A percentile compares a stretch with the other conserved stretches of the same genome.
phyloP scores from a whole-genome alignment of 1,140 invertebrate species.

The Eriosoma lanigerum region DNA sequence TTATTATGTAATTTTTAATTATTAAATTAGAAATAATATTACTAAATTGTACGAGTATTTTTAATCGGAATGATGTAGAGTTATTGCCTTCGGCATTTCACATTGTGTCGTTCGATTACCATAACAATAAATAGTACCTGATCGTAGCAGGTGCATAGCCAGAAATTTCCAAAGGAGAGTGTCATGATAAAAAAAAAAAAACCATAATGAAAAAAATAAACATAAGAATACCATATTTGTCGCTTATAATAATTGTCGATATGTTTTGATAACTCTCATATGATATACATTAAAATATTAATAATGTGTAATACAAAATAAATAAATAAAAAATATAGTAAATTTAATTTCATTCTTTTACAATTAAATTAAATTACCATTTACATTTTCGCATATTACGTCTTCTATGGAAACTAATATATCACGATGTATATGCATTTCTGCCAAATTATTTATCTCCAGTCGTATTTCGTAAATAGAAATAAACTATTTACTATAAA shows the following conservation, averaged over 20 bases:
- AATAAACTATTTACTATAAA: too few relatives aligned
- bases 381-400: background rate
- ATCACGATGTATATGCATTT: background rate
- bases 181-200: too few relatives aligned
- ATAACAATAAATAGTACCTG: too few relatives aligned
- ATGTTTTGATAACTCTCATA: background rate
- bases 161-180: background rate
- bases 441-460: background rate
- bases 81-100: too few relatives aligned
- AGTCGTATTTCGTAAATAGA: background rate
- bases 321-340: background rate
- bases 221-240: too few relatives aligned
- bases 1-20: too few relatives aligned
- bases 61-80: too few relatives aligned
- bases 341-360: too few relatives aligned
- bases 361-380: background rate
- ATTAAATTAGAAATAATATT: too few relatives aligned
- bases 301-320: background rate
- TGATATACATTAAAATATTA: background rate
- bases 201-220: too few relatives aligned
- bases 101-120: too few relatives aligned
- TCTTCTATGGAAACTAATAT: background rate
- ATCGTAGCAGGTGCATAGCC: background rate
- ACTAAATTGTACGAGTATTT: too few relatives aligned
- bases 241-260: background rate